Conservation (phyloP, 2,113 vertebrate species). For the Pycnonotus jocosus region DNA sequence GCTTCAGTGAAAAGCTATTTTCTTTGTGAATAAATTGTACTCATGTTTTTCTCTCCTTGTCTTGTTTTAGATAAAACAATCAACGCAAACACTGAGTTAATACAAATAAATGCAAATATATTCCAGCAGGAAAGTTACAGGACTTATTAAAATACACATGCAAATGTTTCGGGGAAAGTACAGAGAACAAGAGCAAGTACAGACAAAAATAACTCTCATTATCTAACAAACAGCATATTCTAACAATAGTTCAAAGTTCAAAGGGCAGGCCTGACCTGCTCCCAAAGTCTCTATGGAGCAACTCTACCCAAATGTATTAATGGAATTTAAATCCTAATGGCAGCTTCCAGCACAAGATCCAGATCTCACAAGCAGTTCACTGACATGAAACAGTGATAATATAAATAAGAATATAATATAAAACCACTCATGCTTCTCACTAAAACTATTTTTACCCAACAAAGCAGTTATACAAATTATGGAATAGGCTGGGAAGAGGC, state of each 20-base stretch:
- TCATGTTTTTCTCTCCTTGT: conserved; percentile 2
- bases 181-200: conserved; percentile 9
- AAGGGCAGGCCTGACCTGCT: background rate
- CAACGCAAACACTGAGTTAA: conserved; percentile 48
- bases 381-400: background rate
- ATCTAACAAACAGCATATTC: background rate
- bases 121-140: conserved; percentile 20
- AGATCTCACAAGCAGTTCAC: background rate
- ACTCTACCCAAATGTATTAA: background rate
- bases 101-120: conserved; percentile 60
- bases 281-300: background rate
- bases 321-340: background rate
- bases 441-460: background rate
- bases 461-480: background rate
- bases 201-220: conserved; percentile 42
- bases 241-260: background rate
- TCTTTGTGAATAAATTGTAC: conserved; percentile 29
- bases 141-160: conserved; percentile 49
- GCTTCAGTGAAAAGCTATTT: conserved; percentile 16
- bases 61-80: conserved; percentile 43
- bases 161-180: conserved; percentile 40
- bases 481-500: background rate
- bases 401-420: background rate
- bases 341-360: background rate
- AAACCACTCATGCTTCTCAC: rapidly evolving